Base-by-base conservation (phyloP, 2,888 invertebrate species). In the Eupithecia abbreviata region DNA sequence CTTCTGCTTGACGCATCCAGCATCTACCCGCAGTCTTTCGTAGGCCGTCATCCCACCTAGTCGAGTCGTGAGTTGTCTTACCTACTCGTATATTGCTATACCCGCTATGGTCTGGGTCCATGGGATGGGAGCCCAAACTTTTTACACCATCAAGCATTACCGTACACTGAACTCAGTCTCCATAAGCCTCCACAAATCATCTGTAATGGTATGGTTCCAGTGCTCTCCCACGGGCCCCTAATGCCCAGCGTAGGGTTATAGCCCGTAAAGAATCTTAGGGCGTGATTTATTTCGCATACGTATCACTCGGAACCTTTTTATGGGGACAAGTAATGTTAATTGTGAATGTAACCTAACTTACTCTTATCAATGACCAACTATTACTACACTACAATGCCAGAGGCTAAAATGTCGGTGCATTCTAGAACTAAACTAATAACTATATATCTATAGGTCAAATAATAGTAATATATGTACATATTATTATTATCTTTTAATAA, bases 231-330 rank as follows among this genome's bases (percentile, higher is more conserved):
- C 67, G 42, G 67, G 42, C 42, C n/a, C 41, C 67, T 67, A 67
- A 67, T 67, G 67, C 67, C 55, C 55, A 58, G 18, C 55, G 67
- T 42, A 15, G 67, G 67, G 67, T 67, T 67, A 67, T 65, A 65
- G 65, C 42, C 67, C 67, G 67, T 42, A 67, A 67, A 67, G 43
- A 7, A 65, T 41, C 65, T 41, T 58, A 67, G 42, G 42, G 12
- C 15, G 67, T 67, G 67, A 67, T 67, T 67, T 67, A 67, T 67
- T n/a, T 42, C 13, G 13, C 41, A 4, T 5, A 43, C n/a, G 43
- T 67, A 67, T 42, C 67, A 15, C 66, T 15, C 41, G 15, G 67
- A 13, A 41, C 41, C 65, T 41, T 30, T 65, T 41, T n/a, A 18
- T 58, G 9, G 9, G 3, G 18, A 55, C 55, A 3, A 3, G 18